Percentiles rank a stretch among this genome's conserved stretches.
These are phyloP conservation scores for Leptarthrus brevirostris DNA, from an alignment of 2,888 invertebrate genomes.

Conservation along the genomic window DNA sequence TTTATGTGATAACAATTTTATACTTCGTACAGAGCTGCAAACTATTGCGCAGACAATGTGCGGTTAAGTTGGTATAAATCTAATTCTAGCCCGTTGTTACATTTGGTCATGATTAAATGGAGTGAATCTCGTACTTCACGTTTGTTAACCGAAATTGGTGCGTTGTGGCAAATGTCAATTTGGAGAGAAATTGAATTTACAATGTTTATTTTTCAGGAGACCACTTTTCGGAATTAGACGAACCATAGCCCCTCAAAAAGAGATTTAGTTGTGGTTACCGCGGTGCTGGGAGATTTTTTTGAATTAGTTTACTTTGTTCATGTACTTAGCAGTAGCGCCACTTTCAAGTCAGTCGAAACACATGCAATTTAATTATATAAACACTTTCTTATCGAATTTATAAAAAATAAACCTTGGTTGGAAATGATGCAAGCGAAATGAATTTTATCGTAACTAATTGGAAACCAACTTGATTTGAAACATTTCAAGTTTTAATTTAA, in stretches of 20 bases:
- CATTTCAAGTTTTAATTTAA: too few relatives aligned
- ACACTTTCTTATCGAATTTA: too few relatives aligned
- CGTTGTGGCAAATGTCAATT: conserved; percentile 32
- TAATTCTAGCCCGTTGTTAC: conserved; percentile 32
- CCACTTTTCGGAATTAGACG: conserved; percentile 36
- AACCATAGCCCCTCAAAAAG: not conserved
- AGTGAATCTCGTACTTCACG: conserved; percentile 24
- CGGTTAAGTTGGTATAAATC: conserved; percentile 35
- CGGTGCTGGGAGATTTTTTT: conserved; percentile 9
- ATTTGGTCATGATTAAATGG: conserved; percentile 35
- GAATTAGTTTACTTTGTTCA: too few relatives aligned
- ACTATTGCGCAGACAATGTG: conserved; percentile 32
- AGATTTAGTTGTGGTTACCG: conserved; percentile 17
- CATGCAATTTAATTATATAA: too few relatives aligned
- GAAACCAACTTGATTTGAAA: too few relatives aligned
- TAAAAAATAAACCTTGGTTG: too few relatives aligned
- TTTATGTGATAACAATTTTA: conserved; percentile 31
- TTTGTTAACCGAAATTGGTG: conserved; percentile 24
- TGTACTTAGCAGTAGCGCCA: too few relatives aligned
- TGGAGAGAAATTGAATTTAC: conserved; percentile 36
- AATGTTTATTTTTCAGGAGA: conserved; percentile 33
- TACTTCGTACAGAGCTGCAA: not conserved
- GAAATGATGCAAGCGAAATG: too few relatives aligned
- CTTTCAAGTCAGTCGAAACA: too few relatives aligned
- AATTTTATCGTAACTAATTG: too few relatives aligned